Percentiles rank a stretch among this genome's conserved stretches.
Evolutionary conservation across 1,140 invertebrate genomes (phyloP).

Genomic region (Temnothorax nylanderi): DNA sequence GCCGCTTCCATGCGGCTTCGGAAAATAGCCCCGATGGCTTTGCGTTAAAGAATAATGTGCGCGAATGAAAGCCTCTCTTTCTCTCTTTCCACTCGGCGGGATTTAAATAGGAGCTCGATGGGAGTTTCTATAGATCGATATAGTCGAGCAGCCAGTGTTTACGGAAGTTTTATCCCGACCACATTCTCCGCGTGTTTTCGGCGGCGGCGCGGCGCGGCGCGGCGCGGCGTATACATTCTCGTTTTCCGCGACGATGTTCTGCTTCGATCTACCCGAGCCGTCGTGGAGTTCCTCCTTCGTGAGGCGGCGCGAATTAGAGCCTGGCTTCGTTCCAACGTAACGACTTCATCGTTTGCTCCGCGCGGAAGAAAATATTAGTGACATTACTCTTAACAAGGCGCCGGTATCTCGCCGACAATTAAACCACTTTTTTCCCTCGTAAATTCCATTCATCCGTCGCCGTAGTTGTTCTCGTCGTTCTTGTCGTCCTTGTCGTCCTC

Average conservation of each 20-base stretch:
- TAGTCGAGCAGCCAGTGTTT: conserved; percentile 1
- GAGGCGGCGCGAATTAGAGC: conserved; percentile 69
- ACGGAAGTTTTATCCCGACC: background rate
- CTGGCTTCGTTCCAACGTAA: conserved; percentile 72
- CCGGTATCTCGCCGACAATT: conserved; percentile 64
- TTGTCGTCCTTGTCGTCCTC: background rate
- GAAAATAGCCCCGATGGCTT: conserved; percentile 38
- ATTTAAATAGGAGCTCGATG: conserved; percentile 31
- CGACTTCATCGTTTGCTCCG: conserved; percentile 69
- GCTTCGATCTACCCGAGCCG: conserved; percentile 4
- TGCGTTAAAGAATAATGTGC: conserved; percentile 48
- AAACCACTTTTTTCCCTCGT: conserved; percentile 61
- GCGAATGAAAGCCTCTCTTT: conserved; percentile 21
- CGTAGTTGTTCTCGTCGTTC: conserved; percentile 6
- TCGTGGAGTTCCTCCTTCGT: conserved; percentile 29
- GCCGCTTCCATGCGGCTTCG: conserved; percentile 20
- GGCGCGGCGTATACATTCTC: background rate
- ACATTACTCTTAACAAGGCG: conserved; percentile 71
- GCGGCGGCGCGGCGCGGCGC: background rate
- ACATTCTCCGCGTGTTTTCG: conserved; percentile 57
- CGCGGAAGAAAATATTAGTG: conserved; percentile 73
- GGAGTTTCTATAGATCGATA: conserved; percentile 4
- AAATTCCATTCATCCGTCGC: conserved; percentile 60
- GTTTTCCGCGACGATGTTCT: background rate
- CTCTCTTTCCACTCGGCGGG: background rate